These are phyloP conservation scores for Ptychoptera contaminata DNA, from an alignment of 2,888 invertebrate genomes.

Conservation along the genomic window DNA sequence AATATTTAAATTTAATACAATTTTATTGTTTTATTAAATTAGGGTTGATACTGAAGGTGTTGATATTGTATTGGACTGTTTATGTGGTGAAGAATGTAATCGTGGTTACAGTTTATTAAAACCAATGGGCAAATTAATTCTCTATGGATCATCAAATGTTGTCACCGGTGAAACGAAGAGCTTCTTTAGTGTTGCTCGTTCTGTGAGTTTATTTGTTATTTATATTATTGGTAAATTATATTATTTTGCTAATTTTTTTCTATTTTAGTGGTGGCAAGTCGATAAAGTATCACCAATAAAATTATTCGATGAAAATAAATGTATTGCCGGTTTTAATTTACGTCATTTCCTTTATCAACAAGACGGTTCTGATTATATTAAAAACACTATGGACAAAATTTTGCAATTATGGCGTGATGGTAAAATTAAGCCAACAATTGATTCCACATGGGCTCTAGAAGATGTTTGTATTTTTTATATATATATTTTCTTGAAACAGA, in stretches of 20 bases:
- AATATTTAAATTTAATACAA: constrained; percentile 2
- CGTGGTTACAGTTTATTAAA: constrained; percentile 67
- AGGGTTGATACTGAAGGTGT: constrained; percentile 63
- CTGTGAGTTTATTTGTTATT: constrained; percentile 42
- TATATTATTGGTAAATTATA: constrained; percentile 1
- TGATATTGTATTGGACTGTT: constrained; percentile 73
- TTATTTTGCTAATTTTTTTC: constrained; percentile 17
- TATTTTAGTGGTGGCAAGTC: constrained; percentile 65
- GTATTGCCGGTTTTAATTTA: constrained; percentile 66
- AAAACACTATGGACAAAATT: constrained; percentile 52
- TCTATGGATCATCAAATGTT: constrained; percentile 76
- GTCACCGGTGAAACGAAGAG: constrained; percentile 85
- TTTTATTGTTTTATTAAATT: constrained; percentile 6
- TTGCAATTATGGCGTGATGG: constrained; percentile 61
- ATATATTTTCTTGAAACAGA: no score
- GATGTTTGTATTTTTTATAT: constrained; percentile 43
- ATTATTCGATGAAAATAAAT: constrained; percentile 78
- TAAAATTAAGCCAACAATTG: constrained; percentile 65
- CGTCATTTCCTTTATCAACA: constrained; percentile 70
- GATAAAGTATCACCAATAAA: constrained; percentile 81
- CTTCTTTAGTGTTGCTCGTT: constrained; percentile 79
- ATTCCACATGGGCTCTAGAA: constrained; percentile 77
- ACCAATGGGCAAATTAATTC: constrained; percentile 77
- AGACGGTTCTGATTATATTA: constrained; percentile 53
- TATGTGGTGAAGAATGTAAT: constrained; percentile 80